These are phyloP conservation scores for Hippocampus mohnikei DNA, from an alignment of 2,113 vertebrate genomes.

Conservation along the genomic window DNA sequence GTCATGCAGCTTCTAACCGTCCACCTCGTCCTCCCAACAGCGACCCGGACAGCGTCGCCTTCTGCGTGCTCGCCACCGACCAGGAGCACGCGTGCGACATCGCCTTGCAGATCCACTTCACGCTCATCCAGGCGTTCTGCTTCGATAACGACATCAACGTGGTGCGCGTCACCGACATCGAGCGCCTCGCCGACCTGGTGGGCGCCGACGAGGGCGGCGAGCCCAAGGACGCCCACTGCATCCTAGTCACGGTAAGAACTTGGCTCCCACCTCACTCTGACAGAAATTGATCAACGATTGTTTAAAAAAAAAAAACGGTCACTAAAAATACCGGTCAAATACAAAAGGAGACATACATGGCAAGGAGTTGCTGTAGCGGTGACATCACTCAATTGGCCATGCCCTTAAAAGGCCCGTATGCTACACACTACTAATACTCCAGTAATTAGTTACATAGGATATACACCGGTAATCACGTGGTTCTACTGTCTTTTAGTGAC, in stretches of 20 bases:
- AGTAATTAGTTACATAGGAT: not conserved
- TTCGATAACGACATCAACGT: conserved; percentile 97
- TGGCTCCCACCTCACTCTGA: no score
- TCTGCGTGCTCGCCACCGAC: conserved; percentile 89
- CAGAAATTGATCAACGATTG: no score
- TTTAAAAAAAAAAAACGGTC: no score
- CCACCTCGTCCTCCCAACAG: conserved; percentile 56
- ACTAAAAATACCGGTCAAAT: not conserved
- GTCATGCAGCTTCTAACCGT: conserved; percentile 18
- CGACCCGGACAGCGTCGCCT: conserved; percentile 92
- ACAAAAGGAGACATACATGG: no score
- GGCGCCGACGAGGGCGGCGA: conserved; percentile 80
- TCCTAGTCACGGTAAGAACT: conserved; percentile 89
- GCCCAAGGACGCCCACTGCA: conserved; percentile 90
- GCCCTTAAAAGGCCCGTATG: conserved; percentile 21
- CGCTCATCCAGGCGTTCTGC: conserved; percentile 96
- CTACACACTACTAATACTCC: conserved; percentile 12
- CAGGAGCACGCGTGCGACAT: conserved; percentile 94
- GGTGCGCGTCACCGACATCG: conserved; percentile 86
- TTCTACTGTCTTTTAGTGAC: not conserved
- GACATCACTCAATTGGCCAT: not conserved
- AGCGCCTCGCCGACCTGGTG: conserved; percentile 83
- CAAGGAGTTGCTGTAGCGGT: not conserved
- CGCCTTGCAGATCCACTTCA: conserved; percentile 97
- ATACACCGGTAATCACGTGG: not conserved